Evolutionary conservation across 2,888 invertebrate species (phyloP), one percentile per base, ranked within the genome.

Genomic region (Macrostomum cliftonense): DNA sequence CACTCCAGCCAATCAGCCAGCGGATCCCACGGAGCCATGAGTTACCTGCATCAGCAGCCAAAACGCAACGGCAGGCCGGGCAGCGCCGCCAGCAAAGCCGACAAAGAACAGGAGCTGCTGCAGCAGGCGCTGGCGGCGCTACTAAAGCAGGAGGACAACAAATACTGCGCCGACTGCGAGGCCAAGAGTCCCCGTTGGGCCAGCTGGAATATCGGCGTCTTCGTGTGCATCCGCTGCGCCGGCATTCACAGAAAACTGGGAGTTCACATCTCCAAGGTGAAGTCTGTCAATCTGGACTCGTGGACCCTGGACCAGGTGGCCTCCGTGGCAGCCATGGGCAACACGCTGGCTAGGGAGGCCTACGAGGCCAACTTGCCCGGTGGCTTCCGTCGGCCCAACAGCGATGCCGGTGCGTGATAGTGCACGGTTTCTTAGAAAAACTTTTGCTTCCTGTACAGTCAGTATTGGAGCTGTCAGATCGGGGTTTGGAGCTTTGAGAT

Each of bases 101-200:
- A 28, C 28, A 28, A 28, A 9, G 28, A 44, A 5, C 5, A 68
- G 53, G 68, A 69, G 43, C 67, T 88, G 77, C 89, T 89, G 75
- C 89, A 89, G 74, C 80, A 81, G 53, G 79, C 91, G 63, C 76
- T 95, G 60, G 79, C 82, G 63, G 81, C 81, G 73, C 80, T 97
- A 78, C 77, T 97, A 53, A 81, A 89, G 64, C 95, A 97, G 73
- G 97, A 97, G 67, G 97, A 97, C 74, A 97, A 97, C 75, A 97
- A 97, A 78, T 97, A 97, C 70, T 97, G 97, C 77, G 95, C 93
- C 61, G 97, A 97, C 73, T 97, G 97, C 74, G 95, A 97, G 77
- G 89, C 93, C 48, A 97, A 97, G 91, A 91, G 95, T 70, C 97
- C 97, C 50, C 79, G 97, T 70, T 97, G 95, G 95, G 93, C 95